Conservation (phyloP, 2,888 invertebrate species). For the Punctoribates punctum region DNA sequence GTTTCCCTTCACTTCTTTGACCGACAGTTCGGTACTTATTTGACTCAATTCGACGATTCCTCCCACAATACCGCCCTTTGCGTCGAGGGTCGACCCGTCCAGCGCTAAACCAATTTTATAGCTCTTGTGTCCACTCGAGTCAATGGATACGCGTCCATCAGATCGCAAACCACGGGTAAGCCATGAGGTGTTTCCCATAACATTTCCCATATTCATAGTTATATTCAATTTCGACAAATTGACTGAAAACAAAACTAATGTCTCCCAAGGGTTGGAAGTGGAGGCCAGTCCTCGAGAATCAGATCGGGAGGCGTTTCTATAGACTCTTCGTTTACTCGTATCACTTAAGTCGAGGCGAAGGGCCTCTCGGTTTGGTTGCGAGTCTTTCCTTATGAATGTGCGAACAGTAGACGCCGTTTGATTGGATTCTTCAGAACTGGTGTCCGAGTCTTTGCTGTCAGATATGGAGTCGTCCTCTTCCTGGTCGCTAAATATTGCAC, state of each 20-base stretch:
- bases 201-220: slow-evolving; percentile 99
- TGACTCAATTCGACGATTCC: slow-evolving; percentile 87
- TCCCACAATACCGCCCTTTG: slow-evolving; percentile 95
- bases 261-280: slow-evolving; percentile 75
- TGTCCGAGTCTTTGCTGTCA: slow-evolving; percentile 20
- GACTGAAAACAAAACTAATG: slow-evolving; percentile 88
- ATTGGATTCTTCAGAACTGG: slow-evolving; percentile 16
- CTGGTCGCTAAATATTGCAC: slow-evolving; percentile 40
- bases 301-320: neutral
- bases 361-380: slow-evolving; percentile 7
- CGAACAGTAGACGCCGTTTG: slow-evolving; percentile 10
- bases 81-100: slow-evolving; percentile 85
- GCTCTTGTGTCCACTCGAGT: slow-evolving; percentile 89
- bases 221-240: slow-evolving; percentile 94
- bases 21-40: slow-evolving; percentile 84
- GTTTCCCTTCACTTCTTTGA: slow-evolving; percentile 81
- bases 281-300: slow-evolving; percentile 4
- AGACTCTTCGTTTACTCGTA: neutral
- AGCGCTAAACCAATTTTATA: slow-evolving; percentile 82
- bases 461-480: slow-evolving; percentile 15
- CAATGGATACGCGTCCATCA: slow-evolving; percentile 85
- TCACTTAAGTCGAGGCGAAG: slow-evolving; percentile 36
- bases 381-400: neutral
- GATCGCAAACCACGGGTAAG: slow-evolving; percentile 85
- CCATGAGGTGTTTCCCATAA: slow-evolving; percentile 98